Percentiles rank a stretch among this genome's conserved stretches.
These are phyloP conservation scores for Dyspetes luteomarginatus DNA, from an alignment of 2,888 invertebrate genomes.

Conservation along the genomic window DNA sequence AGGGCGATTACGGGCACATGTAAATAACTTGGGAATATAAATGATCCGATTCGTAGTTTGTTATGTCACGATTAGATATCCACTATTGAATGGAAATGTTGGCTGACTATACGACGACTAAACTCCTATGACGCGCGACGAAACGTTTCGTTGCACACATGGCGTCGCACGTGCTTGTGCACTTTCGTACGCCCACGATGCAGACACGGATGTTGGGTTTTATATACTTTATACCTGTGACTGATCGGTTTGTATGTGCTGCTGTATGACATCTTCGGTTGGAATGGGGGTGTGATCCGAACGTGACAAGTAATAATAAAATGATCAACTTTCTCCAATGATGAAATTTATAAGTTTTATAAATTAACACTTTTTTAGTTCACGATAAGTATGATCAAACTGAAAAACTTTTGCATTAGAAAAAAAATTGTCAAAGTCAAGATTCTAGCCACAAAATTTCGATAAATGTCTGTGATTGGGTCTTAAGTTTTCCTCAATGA, in stretches of 20 bases:
- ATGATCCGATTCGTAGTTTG: neutral
- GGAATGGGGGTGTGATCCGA: too few species aligned
- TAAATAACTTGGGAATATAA: neutral
- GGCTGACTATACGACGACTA: conserved; percentile 43
- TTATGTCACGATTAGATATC: neutral
- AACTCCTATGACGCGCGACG: neutral
- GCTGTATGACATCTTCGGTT: too few species aligned
- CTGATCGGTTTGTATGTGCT: neutral
- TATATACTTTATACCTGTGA: neutral
- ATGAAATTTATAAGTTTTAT: too few species aligned
- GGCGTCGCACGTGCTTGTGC: conserved; percentile 19
- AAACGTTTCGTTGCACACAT: conserved; percentile 10
- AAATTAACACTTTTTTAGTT: too few species aligned
- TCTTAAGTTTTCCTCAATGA: conserved; percentile 34
- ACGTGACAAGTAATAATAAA: too few species aligned
- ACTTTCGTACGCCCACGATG: neutral
- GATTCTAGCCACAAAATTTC: too few species aligned
- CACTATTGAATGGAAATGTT: conserved; percentile 27
- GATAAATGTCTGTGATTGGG: neutral
- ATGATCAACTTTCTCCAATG: too few species aligned
- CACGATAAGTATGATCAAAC: too few species aligned
- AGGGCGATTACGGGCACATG: neutral
- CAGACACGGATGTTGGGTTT: neutral
- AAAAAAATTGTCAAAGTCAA: too few species aligned
- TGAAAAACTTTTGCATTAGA: too few species aligned